Base-by-base conservation (phyloP, 2,797 vertebrate genomes). In the Darevskia mixta region DNA sequence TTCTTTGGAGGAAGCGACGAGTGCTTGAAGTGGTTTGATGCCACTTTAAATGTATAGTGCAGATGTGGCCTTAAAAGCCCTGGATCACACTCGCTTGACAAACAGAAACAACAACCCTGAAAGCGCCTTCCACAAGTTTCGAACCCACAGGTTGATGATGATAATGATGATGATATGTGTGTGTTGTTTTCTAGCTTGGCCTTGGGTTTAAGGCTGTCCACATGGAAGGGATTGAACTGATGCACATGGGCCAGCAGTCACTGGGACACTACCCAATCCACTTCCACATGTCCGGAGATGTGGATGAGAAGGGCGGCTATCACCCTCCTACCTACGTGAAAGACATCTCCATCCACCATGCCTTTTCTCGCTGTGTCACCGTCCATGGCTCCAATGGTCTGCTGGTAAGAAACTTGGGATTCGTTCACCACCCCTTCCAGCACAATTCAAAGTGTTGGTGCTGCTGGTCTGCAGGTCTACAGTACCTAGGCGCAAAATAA, bases 181-280 rank as follows among this genome's bases (percentile, higher is more conserved):
- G 91, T 92, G 3, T 90, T 84, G 0, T 87, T 92, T 73, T 92
- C 35, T 95, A 99, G 99, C 97, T 99, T 87, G 98, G 97, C n/a
- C 96, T 96, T 10, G 97, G 97, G 25, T 99, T 99, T 91, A 97
- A 94, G 88, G 97, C 98, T 0, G 97, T 97, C 11, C 99, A 99
- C 81, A 94, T 99, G 64, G 98, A 98, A 88, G 99, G 98, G 1
- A 87, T 98, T 89, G 98, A 99, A 96, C 93, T 99, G 86, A 97
- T 96, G 90, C 97, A 99, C 89, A 99, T 99, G 99, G 99, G 99
- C 5, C 99, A 99, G 95, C 99, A 99, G 96, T 97, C 98, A 1
- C 97, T 99, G 97, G 99, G 99, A 43, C 99, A 99, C 95, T 99
- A 99, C 86, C 98, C 99, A 0, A 94, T 99, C 66, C 99, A 99